Evolutionary conservation across 2,113 vertebrate species (phyloP).

Genomic region (Colossoma macropomum): DNA sequence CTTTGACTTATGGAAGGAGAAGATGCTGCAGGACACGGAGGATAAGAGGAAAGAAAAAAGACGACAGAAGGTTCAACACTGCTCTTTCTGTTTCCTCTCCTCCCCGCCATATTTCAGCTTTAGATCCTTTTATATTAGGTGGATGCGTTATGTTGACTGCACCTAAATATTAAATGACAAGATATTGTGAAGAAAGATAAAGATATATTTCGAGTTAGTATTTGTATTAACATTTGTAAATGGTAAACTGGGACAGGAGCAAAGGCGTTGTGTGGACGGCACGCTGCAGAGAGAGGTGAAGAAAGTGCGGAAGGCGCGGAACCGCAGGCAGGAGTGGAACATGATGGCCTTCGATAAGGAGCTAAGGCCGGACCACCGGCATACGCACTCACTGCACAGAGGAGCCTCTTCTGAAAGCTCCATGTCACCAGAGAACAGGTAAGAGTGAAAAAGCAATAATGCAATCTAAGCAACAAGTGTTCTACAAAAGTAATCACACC

Average conservation of each 20-base stretch:
- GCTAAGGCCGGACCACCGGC: conserved; percentile 94
- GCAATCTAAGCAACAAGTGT: no score
- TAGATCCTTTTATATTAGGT: background rate
- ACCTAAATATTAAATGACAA: background rate
- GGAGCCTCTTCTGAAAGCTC: conserved; percentile 94
- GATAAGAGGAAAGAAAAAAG: conserved; percentile 95
- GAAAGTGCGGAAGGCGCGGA: conserved; percentile 98
- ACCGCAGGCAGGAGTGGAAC: conserved; percentile 99
- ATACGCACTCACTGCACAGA: conserved; percentile 90
- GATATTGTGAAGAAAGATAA: no score
- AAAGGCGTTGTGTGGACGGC: conserved; percentile 92
- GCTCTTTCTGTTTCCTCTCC: background rate
- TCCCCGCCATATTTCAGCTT: background rate
- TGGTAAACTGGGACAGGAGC: conserved; percentile 79
- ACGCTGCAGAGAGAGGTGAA: conserved; percentile 98
- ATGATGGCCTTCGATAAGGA: conserved; percentile 99
- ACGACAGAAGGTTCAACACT: conserved; percentile 75
- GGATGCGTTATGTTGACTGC: background rate
- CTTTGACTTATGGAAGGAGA: conserved; percentile 98
- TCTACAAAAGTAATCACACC: no score
- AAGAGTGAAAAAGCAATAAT: conserved; percentile 56
- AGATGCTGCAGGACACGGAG: conserved; percentile 98
- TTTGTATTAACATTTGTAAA: background rate
- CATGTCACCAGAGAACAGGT: conserved; percentile 97
- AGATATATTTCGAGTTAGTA: background rate